Percentiles rank a stretch among this genome's conserved stretches.
Evolutionary conservation across 2,113 vertebrate species (phyloP).

Genomic region (Oreamnos americanus): DNA sequence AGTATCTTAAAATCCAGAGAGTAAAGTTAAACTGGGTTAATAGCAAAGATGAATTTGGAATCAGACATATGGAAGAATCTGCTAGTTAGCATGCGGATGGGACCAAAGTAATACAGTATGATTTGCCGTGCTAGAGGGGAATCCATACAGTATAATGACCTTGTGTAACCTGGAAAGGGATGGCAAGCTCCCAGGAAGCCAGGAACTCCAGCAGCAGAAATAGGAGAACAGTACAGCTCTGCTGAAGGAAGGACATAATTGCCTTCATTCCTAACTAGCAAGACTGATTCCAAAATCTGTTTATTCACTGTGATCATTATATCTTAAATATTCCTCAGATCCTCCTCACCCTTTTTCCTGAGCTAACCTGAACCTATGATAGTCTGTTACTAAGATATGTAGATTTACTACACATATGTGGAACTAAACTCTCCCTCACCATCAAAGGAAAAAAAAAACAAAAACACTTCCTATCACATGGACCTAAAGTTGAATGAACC

Average conservation of each 20-base stretch:
- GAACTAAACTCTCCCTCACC: not conserved
- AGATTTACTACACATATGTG: not conserved
- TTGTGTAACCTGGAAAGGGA: not conserved
- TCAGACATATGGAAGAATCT: not conserved
- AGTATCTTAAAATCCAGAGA: not conserved
- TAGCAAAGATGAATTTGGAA: not conserved
- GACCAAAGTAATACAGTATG: not conserved
- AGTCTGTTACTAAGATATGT: not conserved
- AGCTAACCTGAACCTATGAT: not conserved
- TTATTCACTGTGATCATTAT: not conserved
- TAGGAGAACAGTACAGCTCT: not conserved
- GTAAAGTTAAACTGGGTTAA: slow-evolving; percentile 28
- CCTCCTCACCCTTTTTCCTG: not conserved
- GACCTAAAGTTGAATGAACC: not conserved
- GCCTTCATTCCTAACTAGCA: not conserved
- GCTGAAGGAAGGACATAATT: not conserved
- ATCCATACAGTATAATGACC: not conserved
- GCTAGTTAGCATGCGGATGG: not conserved
- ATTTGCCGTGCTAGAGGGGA: not conserved
- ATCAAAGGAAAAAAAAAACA: not conserved
- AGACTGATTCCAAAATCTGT: not conserved
- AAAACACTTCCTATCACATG: not conserved
- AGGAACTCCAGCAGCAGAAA: not conserved
- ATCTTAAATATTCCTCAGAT: not conserved
- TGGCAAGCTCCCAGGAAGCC: not conserved